phyloP scores from a whole-genome alignment of 2,797 vertebrate genomes.

The Pantherophis vulpinus region DNA sequence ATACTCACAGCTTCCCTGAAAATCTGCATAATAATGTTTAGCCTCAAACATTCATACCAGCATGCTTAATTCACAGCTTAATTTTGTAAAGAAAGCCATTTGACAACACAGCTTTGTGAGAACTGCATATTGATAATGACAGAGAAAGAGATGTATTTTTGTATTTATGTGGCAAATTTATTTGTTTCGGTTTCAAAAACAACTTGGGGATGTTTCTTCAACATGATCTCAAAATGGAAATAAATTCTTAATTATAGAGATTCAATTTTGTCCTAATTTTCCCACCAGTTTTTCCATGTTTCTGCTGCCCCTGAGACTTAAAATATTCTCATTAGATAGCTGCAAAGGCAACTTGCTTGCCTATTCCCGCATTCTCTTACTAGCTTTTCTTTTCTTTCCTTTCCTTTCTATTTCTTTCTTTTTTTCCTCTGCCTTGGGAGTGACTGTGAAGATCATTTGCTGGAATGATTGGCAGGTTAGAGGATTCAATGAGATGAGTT shows the following conservation, averaged over 20 bases:
- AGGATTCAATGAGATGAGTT: constrained; percentile 85
- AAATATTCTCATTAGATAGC: constrained; percentile 79
- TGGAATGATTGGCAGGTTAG: constrained; percentile 80
- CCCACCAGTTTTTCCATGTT: constrained; percentile 74
- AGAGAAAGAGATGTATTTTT: constrained; percentile 68
- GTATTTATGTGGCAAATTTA: constrained; percentile 63
- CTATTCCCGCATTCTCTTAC: constrained; percentile 66
- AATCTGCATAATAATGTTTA: constrained; percentile 59
- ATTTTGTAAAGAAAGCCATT: constrained; percentile 67
- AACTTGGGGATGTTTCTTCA: constrained; percentile 73
- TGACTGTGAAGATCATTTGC: constrained; percentile 82
- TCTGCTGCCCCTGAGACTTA: constrained; percentile 76
- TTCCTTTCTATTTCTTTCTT: constrained; percentile 50
- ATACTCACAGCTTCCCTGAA: background rate
- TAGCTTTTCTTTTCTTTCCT: constrained; percentile 54
- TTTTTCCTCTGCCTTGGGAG: constrained; percentile 76
- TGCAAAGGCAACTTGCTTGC: constrained; percentile 69
- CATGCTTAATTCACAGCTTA: constrained; percentile 68
- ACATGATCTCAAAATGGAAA: constrained; percentile 71
- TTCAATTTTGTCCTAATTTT: constrained; percentile 76
- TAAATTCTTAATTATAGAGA: constrained; percentile 74
- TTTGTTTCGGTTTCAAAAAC: constrained; percentile 60
- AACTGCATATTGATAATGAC: constrained; percentile 68
- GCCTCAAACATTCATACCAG: constrained; percentile 67
- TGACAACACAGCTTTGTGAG: constrained; percentile 68